A percentile compares a stretch with the other conserved stretches of the same genome.
These are phyloP conservation scores for Apis cerana DNA, from an alignment of 1,140 invertebrate genomes.

Conservation along the genomic window DNA sequence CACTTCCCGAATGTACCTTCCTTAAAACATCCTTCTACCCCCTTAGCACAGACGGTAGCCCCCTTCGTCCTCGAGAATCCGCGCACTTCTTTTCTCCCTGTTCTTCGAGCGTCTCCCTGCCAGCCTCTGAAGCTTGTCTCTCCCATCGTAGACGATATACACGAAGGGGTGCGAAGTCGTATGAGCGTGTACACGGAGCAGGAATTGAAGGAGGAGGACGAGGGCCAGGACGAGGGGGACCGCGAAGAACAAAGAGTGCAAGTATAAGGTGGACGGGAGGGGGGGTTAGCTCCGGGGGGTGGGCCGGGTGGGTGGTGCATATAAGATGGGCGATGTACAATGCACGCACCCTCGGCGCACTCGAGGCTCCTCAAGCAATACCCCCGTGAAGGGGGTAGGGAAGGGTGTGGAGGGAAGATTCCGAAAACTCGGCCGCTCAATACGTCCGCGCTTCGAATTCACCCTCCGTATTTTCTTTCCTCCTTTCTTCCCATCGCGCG, in stretches of 20 bases:
- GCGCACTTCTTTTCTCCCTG: conserved; percentile 51
- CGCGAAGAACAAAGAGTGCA: conserved; percentile 73
- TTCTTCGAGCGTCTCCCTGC: conserved; percentile 44
- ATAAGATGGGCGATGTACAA: conserved; percentile 76
- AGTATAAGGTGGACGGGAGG: conserved; percentile 71
- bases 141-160: conserved; percentile 51
- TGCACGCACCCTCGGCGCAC: conserved; percentile 73
- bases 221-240: conserved; percentile 63
- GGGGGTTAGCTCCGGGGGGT: conserved; percentile 49
- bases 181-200: conserved; percentile 63
- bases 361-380: conserved; percentile 75
- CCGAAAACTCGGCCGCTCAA: conserved; percentile 75
- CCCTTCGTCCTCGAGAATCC: conserved; percentile 66
- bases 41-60: conserved; percentile 51
- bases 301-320: conserved; percentile 72
- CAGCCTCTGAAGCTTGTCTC: conserved; percentile 55
- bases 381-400: conserved; percentile 58
- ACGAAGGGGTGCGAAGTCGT: conserved; percentile 71
- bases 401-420: conserved; percentile 69
- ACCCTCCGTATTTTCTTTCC: conserved; percentile 53
- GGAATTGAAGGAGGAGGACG: conserved; percentile 64
- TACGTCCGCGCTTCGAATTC: conserved; percentile 58
- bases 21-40: conserved; percentile 68
- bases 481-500: conserved; percentile 3
- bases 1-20: conserved; percentile 55